Evolutionary conservation across 2,888 invertebrate genomes (phyloP).

Genomic region (Melieria picta): DNA sequence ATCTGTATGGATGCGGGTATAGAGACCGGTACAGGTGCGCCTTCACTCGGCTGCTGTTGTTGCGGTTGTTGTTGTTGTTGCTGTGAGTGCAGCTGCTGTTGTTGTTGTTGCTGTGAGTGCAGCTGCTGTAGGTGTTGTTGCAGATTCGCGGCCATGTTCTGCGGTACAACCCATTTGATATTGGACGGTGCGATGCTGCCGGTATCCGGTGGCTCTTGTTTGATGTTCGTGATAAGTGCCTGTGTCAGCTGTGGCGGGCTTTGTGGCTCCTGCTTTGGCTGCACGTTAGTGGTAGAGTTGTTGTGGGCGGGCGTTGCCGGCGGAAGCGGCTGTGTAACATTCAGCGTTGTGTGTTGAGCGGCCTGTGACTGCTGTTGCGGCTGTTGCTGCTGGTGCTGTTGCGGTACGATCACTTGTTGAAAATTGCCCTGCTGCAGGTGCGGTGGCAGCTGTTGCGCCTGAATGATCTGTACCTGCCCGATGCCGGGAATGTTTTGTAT

Average conservation of each 20-base stretch:
- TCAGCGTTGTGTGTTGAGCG: constrained; percentile 32
- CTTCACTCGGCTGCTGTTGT: constrained; percentile 60
- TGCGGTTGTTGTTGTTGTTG: constrained; percentile 49
- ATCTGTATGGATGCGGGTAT: constrained; percentile 48
- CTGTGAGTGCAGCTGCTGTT: constrained; percentile 42
- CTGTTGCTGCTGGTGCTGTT: constrained; percentile 45
- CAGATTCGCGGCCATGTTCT: constrained; percentile 43
- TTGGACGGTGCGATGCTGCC: constrained; percentile 43
- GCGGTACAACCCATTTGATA: constrained; percentile 59
- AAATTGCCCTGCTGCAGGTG: constrained; percentile 61
- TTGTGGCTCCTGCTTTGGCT: constrained; percentile 61
- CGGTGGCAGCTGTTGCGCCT: constrained; percentile 66
- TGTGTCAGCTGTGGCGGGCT: constrained; percentile 59
- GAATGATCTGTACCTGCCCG: constrained; percentile 78
- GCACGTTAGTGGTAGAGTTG: constrained; percentile 40
- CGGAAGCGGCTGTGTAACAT: constrained; percentile 45
- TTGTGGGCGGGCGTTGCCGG: constrained; percentile 41
- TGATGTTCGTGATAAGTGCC: constrained; percentile 59
- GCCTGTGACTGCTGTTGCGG: constrained; percentile 58
- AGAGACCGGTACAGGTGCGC: constrained; percentile 38
- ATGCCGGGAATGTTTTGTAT: constrained; percentile 82
- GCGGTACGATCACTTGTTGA: constrained; percentile 53
- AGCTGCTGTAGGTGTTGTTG: constrained; percentile 48
- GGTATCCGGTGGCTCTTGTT: constrained; percentile 62
- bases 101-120: constrained; percentile 44